A percentile compares a stretch with the other conserved stretches of the same genome.
Conservation (phyloP, 1,140 invertebrate species). For the Goniozus legneri region DNA sequence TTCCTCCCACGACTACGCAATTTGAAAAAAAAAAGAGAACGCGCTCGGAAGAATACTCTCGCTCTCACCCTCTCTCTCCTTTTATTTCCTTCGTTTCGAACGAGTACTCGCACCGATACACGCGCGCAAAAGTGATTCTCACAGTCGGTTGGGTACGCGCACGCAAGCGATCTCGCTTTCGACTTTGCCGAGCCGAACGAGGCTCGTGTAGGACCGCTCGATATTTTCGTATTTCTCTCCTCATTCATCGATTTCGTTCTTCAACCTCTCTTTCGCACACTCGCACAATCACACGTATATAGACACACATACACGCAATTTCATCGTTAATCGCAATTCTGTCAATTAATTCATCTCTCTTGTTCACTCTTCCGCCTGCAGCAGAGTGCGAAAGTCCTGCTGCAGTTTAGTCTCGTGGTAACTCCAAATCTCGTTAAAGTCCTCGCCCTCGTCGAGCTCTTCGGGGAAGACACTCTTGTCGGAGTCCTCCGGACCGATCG, state of each 20-base stretch:
- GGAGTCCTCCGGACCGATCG: constrained; percentile 25
- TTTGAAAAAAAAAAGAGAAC: no score
- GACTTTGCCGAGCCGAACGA: constrained; percentile 7
- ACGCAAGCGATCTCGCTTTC: neutral
- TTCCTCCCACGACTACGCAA: no score
- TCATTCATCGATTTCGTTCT: constrained; percentile 4
- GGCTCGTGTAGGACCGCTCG: neutral
- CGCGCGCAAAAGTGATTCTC: neutral
- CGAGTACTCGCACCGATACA: neutral
- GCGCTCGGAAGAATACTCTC: neutral
- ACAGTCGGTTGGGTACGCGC: neutral
- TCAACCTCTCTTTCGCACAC: neutral
- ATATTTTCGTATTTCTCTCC: neutral
- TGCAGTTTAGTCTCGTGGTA: constrained; percentile 50
- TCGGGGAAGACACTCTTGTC: constrained; percentile 19
- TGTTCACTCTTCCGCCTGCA: constrained; percentile 48
- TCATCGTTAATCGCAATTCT: neutral
- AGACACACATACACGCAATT: neutral
- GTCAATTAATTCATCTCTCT: neutral
- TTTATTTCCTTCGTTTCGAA: no score
- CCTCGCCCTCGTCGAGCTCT: constrained; percentile 32
- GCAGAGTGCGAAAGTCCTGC: constrained; percentile 46
- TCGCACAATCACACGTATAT: neutral
- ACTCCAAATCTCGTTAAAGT: constrained; percentile 50
- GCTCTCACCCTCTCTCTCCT: neutral